Base-by-base conservation (phyloP, 2,888 invertebrate species). In the Oxyteleia sp. region DNA sequence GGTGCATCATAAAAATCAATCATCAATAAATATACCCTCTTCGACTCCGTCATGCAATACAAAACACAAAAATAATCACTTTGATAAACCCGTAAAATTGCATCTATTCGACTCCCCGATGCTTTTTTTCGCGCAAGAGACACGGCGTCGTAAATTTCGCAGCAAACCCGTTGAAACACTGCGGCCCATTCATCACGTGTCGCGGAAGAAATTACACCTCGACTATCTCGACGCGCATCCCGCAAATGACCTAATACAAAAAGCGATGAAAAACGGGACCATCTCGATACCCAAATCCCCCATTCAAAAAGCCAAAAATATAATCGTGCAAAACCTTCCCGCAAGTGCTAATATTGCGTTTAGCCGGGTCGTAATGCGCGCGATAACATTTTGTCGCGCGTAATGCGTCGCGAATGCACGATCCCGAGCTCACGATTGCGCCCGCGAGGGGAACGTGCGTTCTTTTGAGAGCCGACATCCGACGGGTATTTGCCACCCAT, bases 351-450 rank as follows among this genome's bases (percentile, higher is more conserved):
- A 59, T 47, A 69, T 43, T 13, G 4, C 38, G 13, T 29, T 68
- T 71, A 61, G 15, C 1, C 63, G 15, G 20, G 0, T 29, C 35
- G 51, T 53, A 75, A 64, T 64, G 55, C 53, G 15, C 29, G 23
- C n/a, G 49, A 66, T 76, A 68, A 76, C 76, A 51, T 18, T 41
- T 38, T 7, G 23, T 20, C 29, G 23, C 41, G 23, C 45, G 35
- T 78, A 78, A 68, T 68, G 49, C 18, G 47, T 47, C 8, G 57
- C 71, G 55, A 80, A 82, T 88, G 87, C 79, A 87, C n/a, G 88
- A 89, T 88, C 87, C 82, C 51, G 57, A 66, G 74, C 68, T 72
- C 71, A 78, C 84, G 86, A 89, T 89, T 88, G 86, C 66, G 1
- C 7, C 18, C 20, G n/a, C 32, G 18, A 7, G 11, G 45, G 13